Evolutionary conservation across 64 coral and sea anemone species (phyloP).

Genomic region (Dendronephthya gigantea): DNA sequence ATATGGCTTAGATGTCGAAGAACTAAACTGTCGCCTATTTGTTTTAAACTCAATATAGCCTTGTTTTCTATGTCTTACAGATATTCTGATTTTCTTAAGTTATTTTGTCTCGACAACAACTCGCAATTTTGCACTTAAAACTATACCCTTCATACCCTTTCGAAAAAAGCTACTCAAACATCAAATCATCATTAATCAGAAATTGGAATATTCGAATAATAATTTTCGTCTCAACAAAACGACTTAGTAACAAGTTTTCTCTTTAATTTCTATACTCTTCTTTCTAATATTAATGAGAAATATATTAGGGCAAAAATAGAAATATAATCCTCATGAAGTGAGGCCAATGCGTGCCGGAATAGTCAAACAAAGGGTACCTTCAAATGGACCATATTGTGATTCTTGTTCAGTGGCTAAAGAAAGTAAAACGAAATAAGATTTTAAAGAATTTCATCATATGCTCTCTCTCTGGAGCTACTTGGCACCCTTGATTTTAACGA

Average conservation of each 20-base stretch:
- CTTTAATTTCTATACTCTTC: no score
- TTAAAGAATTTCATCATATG: neutral
- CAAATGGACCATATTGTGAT: neutral
- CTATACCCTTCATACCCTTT: no score
- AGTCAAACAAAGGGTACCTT: neutral
- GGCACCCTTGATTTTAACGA: neutral
- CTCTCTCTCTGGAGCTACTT: neutral
- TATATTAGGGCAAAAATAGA: neutral
- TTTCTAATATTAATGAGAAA: neutral
- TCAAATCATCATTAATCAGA: no score
- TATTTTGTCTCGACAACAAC: no score
- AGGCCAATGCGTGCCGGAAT: no score
- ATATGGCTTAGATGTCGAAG: neutral
- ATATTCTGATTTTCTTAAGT: no score
- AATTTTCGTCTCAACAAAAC: no score
- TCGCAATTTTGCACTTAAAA: no score
- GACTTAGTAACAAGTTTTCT: no score
- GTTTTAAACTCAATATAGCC: neutral
- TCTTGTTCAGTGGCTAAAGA: neutral
- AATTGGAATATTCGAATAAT: no score
- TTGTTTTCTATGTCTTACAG: neutral
- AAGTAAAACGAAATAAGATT: neutral
- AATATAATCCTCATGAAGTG: no score
- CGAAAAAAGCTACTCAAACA: no score
- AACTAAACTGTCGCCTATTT: neutral